Evolutionary conservation across 1,140 invertebrate genomes (phyloP), one percentile per base, ranked within the genome.

Genomic region (Drosophila punjabiensis): DNA sequence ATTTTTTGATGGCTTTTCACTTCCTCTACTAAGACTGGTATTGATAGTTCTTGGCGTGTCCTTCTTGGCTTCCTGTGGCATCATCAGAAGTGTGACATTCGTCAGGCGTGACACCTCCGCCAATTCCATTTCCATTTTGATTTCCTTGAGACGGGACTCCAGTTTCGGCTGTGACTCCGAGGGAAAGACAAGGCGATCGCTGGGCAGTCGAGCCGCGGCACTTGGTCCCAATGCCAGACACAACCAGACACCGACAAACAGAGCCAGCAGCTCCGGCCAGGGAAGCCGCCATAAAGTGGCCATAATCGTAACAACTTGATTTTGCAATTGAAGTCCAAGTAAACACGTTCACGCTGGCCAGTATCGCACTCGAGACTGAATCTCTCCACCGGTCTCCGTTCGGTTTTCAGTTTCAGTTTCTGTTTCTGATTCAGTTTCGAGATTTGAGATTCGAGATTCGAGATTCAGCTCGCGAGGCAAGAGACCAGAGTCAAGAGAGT

Each of bases 321-420:
- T 47, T 53, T 48, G 74, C 71, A 76, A 76, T 67, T 50, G 20
- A 65, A 77, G 50, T 18, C 32, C 39, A 43, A 55, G 66, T 61
- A 79, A 64, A 79, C 77, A 79, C 77, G 77, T 79, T 79, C 55
- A 65, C 77, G 43, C 76, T 71, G 55, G 32, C 53, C 76, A 71
- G 43, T 64, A 71, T 47, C 68, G 60, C 32, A 45, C 45, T 63
- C 53, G 55, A 66, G 76, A 79, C 76, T 79, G 76, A 79, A 39
- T 60, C 66, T 64, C 53, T 20, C 18, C 55, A 48, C 5, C 28
- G 43, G 41, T 35, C 43, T 32, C 50, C 11, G 43, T 20, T 28
- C n/a, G 41, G 28, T 48, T 41, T 41, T 50, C 35, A 41, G 69
- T 56, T 48, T 50, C 35, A 35, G 69, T 56, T 48, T 39, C 7